Evolutionary conservation across 2,797 vertebrate species (phyloP).

Genomic region (Leptodactylus fallax): DNA sequence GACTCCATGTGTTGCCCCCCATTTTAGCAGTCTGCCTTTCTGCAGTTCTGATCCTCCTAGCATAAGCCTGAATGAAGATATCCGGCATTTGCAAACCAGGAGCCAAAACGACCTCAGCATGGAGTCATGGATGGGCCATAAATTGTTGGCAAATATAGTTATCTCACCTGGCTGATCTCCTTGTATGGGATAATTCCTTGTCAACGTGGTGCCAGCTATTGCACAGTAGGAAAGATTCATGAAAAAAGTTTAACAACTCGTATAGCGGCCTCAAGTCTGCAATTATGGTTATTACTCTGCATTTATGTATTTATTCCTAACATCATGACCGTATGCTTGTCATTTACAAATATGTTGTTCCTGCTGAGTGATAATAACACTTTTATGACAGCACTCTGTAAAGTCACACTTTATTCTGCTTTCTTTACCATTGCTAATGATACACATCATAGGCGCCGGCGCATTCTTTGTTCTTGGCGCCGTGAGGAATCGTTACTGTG

Average conservation of each 20-base stretch:
- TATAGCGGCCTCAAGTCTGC: not conserved
- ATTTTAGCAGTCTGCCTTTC: no score
- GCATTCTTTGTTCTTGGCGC: not conserved
- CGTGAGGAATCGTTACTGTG: not conserved
- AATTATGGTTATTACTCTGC: not conserved
- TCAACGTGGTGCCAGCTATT: no score
- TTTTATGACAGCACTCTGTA: constrained; percentile 17
- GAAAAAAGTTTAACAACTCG: not conserved
- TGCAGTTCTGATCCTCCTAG: no score
- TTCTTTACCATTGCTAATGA: constrained; percentile 44
- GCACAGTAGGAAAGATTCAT: not conserved
- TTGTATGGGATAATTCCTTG: no score
- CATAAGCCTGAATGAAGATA: no score
- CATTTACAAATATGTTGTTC: constrained; percentile 23
- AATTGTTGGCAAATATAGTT: no score
- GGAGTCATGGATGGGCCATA: no score
- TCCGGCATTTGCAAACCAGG: no score
- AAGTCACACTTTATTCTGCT: constrained; percentile 29
- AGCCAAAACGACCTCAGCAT: no score
- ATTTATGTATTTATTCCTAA: not conserved
- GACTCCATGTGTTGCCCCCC: no score
- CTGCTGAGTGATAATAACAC: constrained; percentile 24
- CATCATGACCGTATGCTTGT: not conserved
- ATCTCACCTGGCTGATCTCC: no score
- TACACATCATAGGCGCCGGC: constrained; percentile 17